These are phyloP conservation scores for Eugnorisma glareosa DNA, from an alignment of 2,888 invertebrate species.

Conservation along the genomic window DNA sequence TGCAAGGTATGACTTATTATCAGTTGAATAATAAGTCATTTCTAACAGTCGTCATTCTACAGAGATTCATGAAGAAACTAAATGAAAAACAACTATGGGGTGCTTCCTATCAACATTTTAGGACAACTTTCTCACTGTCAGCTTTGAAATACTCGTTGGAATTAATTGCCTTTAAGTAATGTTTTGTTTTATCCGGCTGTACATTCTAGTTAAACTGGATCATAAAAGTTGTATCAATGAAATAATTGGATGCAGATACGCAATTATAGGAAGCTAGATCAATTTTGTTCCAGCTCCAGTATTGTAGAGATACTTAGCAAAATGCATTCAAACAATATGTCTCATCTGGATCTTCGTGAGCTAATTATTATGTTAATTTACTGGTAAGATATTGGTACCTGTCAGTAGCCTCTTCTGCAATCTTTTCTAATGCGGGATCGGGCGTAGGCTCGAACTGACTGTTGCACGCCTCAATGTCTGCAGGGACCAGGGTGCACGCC, in stretches of 20 bases:
- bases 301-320: neutral
- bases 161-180: no score
- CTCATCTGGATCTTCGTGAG: neutral
- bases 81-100: neutral
- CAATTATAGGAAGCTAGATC: neutral
- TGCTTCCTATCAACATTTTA: neutral
- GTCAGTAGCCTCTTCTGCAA: conserved; percentile 93
- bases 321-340: neutral
- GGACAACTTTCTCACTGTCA: neutral
- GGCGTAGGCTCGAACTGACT: conserved; percentile 91
- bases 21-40: neutral
- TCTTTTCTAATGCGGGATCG: conserved; percentile 92
- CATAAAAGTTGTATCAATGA: neutral
- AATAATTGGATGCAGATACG: neutral
- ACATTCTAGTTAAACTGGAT: neutral
- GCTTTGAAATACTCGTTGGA: neutral
- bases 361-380: conserved; percentile 1
- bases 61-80: neutral
- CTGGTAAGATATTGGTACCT: conserved; percentile 74
- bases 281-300: no score
- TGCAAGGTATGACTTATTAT: neutral
- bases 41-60: neutral
- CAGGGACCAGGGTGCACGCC: conserved; percentile 92
- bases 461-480: conserved; percentile 92
- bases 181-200: neutral